These are phyloP conservation scores for Scopus umbretta DNA, from an alignment of 2,113 vertebrate genomes.

Conservation along the genomic window DNA sequence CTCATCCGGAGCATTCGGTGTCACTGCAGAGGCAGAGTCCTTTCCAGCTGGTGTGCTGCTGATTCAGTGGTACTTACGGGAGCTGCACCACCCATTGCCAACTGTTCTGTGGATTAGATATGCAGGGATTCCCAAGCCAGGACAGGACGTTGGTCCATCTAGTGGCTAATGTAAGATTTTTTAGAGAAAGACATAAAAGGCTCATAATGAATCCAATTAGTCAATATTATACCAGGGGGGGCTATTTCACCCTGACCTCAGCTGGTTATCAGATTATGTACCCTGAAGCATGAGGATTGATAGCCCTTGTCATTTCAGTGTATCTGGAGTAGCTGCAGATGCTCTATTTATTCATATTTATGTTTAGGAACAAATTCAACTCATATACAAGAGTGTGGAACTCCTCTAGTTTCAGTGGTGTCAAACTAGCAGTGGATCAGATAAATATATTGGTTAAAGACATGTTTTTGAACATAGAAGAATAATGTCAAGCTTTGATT, in stretches of 20 bases:
- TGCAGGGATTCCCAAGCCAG: not conserved
- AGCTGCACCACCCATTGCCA: not conserved
- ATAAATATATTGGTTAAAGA: not conserved
- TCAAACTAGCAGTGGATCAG: not conserved
- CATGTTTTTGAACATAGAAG: not conserved
- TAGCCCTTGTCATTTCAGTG: not conserved
- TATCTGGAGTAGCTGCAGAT: not conserved
- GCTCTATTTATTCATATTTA: constrained; percentile 17
- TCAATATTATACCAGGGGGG: constrained; percentile 10
- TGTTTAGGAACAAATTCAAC: not conserved
- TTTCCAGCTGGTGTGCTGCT: constrained; percentile 3
- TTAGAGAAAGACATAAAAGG: constrained; percentile 35
- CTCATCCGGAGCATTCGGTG: not conserved
- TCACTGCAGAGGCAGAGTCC: not conserved
- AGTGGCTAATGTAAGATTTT: constrained; percentile 18
- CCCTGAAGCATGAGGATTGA: constrained; percentile 31
- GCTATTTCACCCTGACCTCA: constrained; percentile 48
- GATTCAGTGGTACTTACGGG: not conserved
- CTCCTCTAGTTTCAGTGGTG: not conserved
- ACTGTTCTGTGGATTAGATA: not conserved
- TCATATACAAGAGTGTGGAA: not conserved
- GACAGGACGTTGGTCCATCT: not conserved
- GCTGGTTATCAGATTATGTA: constrained; percentile 38
- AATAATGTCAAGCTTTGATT: not conserved
- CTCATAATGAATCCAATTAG: constrained; percentile 45